Evolutionary conservation across 1,140 invertebrate genomes (phyloP).

Genomic region (Papilio glaucus): DNA sequence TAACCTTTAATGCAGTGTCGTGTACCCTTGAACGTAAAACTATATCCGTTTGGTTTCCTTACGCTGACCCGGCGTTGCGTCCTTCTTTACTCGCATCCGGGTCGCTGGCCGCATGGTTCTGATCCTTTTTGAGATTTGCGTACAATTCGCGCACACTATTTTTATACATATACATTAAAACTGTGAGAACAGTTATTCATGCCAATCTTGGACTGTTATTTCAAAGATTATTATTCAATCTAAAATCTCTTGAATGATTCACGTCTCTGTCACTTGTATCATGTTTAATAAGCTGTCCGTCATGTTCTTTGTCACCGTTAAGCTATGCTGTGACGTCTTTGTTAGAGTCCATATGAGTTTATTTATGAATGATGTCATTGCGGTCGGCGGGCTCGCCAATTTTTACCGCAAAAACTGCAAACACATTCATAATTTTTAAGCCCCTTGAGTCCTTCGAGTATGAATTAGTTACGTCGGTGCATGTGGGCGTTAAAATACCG

Average conservation of each 20-base stretch:
- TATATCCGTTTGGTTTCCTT: slow-evolving; percentile 35
- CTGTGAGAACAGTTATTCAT: background rate
- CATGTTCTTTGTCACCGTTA: slow-evolving; percentile 52
- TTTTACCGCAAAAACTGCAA: slow-evolving; percentile 27
- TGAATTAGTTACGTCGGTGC: slow-evolving; percentile 40
- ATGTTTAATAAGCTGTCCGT: slow-evolving; percentile 42
- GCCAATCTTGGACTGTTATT: slow-evolving; percentile 28
- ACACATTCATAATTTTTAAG: slow-evolving; percentile 32
- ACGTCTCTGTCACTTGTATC: slow-evolving; percentile 40
- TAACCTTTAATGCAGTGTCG: slow-evolving; percentile 17
- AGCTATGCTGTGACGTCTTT: slow-evolving; percentile 56
- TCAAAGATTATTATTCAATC: slow-evolving; percentile 42
- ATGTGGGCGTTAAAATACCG: slow-evolving; percentile 31
- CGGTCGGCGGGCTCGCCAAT: slow-evolving; percentile 42
- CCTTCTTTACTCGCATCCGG: slow-evolving; percentile 31
- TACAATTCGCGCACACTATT: background rate
- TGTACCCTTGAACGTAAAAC: slow-evolving; percentile 36
- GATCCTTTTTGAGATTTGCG: slow-evolving; percentile 24
- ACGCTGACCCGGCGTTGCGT: slow-evolving; percentile 1
- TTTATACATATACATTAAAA: background rate
- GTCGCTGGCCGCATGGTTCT: slow-evolving; percentile 23
- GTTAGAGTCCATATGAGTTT: slow-evolving; percentile 43
- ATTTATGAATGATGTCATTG: slow-evolving; percentile 60
- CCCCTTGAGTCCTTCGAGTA: slow-evolving; percentile 20
- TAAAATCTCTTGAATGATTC: slow-evolving; percentile 49